phyloP scores from a whole-genome alignment of 1,140 invertebrate species.

The Anagrus nilaparvatae region DNA sequence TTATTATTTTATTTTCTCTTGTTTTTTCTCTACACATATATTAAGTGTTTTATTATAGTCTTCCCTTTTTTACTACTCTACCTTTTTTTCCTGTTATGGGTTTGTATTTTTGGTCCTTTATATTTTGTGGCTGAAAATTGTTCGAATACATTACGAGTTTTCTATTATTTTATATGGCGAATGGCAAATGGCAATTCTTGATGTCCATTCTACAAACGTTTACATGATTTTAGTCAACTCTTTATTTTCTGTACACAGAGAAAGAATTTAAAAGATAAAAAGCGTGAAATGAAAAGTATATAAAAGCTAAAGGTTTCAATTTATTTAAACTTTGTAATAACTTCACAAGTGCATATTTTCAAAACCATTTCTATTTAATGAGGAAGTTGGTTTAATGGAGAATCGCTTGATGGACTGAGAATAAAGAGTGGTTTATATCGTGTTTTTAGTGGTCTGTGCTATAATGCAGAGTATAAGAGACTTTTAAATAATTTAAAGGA shows the following conservation, averaged over 20 bases:
- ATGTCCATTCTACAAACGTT: conserved; percentile 8
- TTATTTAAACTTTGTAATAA: conserved; percentile 40
- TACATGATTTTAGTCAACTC: too few relatives aligned
- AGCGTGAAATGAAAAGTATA: background rate
- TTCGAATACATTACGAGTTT: too few relatives aligned
- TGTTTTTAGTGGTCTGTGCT: too few relatives aligned
- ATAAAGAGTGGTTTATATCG: too few relatives aligned
- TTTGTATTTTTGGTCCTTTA: too few relatives aligned
- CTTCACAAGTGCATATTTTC: conserved; percentile 29
- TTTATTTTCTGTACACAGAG: too few relatives aligned
- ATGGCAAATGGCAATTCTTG: conserved; percentile 26
- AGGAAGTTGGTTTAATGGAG: conserved; percentile 17
- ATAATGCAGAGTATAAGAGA: too few relatives aligned
- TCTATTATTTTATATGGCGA: too few relatives aligned
- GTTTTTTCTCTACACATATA: background rate
- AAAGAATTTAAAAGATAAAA: background rate
- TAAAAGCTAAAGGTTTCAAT: conserved; percentile 30
- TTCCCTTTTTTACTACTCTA: conserved; percentile 5
- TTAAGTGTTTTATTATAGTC: background rate
- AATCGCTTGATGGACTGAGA: too few relatives aligned
- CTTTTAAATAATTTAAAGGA: too few relatives aligned
- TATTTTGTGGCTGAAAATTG: too few relatives aligned
- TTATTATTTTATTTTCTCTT: background rate
- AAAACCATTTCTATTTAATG: conserved; percentile 18
- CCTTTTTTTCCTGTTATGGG: background rate